Base-by-base conservation (phyloP, 2,797 vertebrate genomes). In the Acrocephalus scirpaceus region DNA sequence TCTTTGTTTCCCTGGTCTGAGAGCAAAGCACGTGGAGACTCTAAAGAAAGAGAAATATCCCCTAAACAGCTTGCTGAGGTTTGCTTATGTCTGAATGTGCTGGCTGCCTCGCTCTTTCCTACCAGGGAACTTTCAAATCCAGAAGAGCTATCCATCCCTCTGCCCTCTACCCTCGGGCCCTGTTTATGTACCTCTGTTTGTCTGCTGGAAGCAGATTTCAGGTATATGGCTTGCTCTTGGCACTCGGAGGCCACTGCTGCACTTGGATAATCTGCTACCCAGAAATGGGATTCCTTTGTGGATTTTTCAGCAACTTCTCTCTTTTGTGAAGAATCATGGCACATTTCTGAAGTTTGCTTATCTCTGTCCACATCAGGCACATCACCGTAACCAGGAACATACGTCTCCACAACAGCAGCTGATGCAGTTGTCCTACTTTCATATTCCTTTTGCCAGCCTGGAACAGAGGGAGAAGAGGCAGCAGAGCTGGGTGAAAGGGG, bases 51-150 rank as follows among this genome's bases (percentile, higher is more conserved):
- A 18, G 98, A 98, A 77, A 97, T 97, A 89, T 98, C 98, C 19
- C 98, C 98, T 95, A 98, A 98, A 64, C 97, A 95, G 88, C 96
- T 95, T 83, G 95, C 97, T 7, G 95, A 97, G 26, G 90, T 96
- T 91, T 96, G 97, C 32, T 98, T 96, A 1, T 95, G 95, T 10
- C 93, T 95, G 80, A 97, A 97, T 51, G 88, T 57, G 19, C 95
- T 69, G 84, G 98, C 98, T 16, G 98, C 98, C 12, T 98, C 98
- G 3, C 98, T 98, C 66, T 98, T 99, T 90, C 98, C 98, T 71
- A 98, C 95, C 20, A 98, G 98, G 61, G 99, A 99, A 6, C 98
- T 99, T 78, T 98, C 98, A 90, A 99, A 98, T 57, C 97, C 98
- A 32, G 97, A 97, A 17, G 92, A 97, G 60, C 97, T 96, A 50